A percentile compares a stretch with the other conserved stretches of the same genome.
These are phyloP conservation scores for Pterocles gutturalis DNA, from an alignment of 2,113 vertebrate species.

Conservation along the genomic window DNA sequence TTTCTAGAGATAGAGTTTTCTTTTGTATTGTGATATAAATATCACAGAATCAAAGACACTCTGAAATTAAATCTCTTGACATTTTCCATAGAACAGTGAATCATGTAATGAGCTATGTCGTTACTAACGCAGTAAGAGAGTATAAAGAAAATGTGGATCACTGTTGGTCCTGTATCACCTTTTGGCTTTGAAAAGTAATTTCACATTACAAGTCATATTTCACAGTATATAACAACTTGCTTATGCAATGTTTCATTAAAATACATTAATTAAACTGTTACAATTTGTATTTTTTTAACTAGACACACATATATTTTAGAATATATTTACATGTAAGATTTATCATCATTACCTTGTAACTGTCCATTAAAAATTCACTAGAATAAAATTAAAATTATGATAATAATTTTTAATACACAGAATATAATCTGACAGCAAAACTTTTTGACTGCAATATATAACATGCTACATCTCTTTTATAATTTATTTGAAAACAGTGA, in stretches of 20 bases:
- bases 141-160: background rate
- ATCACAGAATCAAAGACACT: background rate
- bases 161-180: background rate
- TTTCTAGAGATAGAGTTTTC: background rate
- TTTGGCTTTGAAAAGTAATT: background rate
- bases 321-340: constrained; percentile 9
- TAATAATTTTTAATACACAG: constrained; percentile 51
- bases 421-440: constrained; percentile 17
- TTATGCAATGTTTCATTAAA: background rate
- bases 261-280: background rate
- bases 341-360: constrained; percentile 52
- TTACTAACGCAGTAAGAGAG: background rate
- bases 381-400: constrained; percentile 62
- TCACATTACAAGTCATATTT: background rate
- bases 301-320: background rate
- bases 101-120: background rate
- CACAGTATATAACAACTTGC: background rate
- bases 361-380: constrained; percentile 63
- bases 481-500: background rate
- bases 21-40: background rate
- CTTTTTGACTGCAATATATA: background rate
- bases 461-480: background rate
- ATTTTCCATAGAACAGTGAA: background rate
- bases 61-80: background rate
- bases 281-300: background rate